A percentile compares a stretch with the other conserved stretches of the same genome.
Conservation (phyloP, 1,140 invertebrate genomes). For the Daktulosphaira vitifoliae region DNA sequence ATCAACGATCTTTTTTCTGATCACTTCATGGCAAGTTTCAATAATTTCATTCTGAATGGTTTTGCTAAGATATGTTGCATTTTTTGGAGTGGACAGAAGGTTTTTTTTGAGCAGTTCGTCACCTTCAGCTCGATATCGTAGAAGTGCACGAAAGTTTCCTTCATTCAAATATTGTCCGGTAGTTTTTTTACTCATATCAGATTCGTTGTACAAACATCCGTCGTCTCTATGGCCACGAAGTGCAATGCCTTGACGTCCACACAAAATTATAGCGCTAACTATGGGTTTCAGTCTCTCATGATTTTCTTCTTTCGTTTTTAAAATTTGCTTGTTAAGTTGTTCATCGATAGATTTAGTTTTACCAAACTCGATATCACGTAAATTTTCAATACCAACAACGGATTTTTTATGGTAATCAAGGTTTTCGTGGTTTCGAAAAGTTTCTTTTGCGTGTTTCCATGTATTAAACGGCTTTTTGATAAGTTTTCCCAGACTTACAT, state of each 20-base stretch:
- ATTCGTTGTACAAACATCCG: slow-evolving; percentile 29
- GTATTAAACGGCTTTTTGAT: neutral
- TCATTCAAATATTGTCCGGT: slow-evolving; percentile 36
- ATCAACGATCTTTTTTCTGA: slow-evolving; percentile 24
- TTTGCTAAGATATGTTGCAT: slow-evolving; percentile 33
- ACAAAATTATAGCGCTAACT: slow-evolving; percentile 34
- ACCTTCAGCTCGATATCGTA: slow-evolving; percentile 36
- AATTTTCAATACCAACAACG: neutral
- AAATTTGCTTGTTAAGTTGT: neutral
- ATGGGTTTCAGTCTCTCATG: neutral
- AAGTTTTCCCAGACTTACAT: neutral
- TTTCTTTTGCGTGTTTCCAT: slow-evolving; percentile 9
- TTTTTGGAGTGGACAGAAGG: neutral
- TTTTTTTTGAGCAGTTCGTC: slow-evolving; percentile 21
- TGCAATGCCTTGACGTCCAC: slow-evolving; percentile 35
- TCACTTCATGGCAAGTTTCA: slow-evolving; percentile 30
- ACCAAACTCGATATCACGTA: neutral
- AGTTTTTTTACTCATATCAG: too few relatives aligned
- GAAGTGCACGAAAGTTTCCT: slow-evolving; percentile 38
- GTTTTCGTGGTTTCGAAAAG: neutral
- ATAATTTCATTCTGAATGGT: too few relatives aligned
- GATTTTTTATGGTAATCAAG: neutral
- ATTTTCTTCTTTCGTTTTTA: neutral
- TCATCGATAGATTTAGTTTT: neutral
- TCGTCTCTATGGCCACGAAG: slow-evolving; percentile 29